Percentiles rank a stretch among this genome's conserved stretches.
phyloP scores from a whole-genome alignment of 1,140 invertebrate species.

The Leptinotarsa defecta region DNA sequence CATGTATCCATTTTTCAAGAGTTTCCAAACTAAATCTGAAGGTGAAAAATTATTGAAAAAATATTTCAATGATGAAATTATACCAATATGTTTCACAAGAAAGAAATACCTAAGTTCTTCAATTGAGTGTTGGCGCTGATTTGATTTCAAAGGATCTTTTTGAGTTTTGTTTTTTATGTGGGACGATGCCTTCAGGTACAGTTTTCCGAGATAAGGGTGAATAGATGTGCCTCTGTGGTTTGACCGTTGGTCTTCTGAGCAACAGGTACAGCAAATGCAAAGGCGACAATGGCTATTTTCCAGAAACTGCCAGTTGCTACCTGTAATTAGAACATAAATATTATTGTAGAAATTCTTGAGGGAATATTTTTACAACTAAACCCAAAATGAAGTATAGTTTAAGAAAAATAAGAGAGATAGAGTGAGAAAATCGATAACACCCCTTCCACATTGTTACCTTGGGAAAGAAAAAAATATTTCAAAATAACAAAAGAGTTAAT shows the following conservation, averaged over 20 bases:
- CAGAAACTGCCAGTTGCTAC: conserved; percentile 51
- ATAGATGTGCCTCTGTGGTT: conserved; percentile 20
- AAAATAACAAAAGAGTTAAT: no score
- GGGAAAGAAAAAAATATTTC: no score
- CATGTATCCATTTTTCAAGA: background rate
- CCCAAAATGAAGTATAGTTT: no score
- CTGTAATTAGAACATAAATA: conserved; percentile 35
- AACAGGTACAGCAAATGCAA: conserved; percentile 54
- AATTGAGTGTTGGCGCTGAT: no score
- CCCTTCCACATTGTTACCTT: no score
- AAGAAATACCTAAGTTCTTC: no score
- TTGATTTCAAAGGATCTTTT: background rate
- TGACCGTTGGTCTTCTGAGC: conserved; percentile 23
- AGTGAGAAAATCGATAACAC: no score
- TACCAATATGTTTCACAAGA: background rate
- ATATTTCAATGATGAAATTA: background rate
- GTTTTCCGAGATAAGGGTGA: conserved; percentile 34
- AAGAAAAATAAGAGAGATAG: no score
- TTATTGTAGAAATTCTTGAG: no score
- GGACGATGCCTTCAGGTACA: conserved; percentile 49
- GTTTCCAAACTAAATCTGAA: background rate
- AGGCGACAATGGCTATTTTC: conserved; percentile 55
- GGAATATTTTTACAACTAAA: no score
- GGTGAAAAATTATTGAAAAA: background rate
- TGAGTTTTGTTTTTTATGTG: conserved; percentile 23